These are phyloP conservation scores for Etheostoma spectabile DNA, from an alignment of 2,113 vertebrate genomes.

Conservation along the genomic window DNA sequence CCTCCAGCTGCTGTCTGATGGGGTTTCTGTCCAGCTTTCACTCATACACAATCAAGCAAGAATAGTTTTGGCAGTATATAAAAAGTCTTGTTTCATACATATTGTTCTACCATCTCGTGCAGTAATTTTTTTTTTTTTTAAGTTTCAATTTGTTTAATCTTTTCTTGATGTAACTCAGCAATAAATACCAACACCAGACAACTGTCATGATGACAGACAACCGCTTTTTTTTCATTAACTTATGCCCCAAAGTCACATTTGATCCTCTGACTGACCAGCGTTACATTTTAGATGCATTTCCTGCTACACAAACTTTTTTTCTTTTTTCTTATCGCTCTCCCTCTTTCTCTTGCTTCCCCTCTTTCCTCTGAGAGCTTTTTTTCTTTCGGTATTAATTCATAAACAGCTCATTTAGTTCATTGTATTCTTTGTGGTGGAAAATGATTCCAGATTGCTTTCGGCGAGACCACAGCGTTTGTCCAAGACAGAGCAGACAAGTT, in stretches of 20 bases:
- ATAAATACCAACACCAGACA: not conserved
- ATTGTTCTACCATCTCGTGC: not conserved
- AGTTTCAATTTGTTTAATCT: not conserved
- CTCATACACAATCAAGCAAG: constrained; percentile 1
- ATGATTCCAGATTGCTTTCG: constrained; percentile 63
- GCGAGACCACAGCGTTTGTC: constrained; percentile 35
- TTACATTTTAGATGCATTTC: not conserved
- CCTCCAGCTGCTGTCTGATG: constrained; percentile 4
- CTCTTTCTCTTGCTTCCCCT: not conserved
- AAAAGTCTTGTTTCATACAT: constrained; percentile 11
- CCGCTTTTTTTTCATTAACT: not conserved
- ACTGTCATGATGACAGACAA: not conserved
- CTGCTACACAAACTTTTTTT: not conserved
- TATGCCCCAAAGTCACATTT: not conserved
- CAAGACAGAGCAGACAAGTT: constrained; percentile 31
- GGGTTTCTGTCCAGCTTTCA: not conserved
- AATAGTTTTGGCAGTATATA: not conserved
- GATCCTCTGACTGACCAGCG: not conserved
- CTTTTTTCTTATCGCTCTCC: not conserved
- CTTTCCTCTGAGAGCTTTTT: constrained; percentile 9
- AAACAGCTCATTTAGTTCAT: constrained; percentile 50
- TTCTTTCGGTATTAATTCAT: constrained; percentile 42
- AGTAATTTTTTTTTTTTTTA: not conserved
- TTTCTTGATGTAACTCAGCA: not conserved
- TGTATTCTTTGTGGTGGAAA: constrained; percentile 43